Conservation (phyloP, 2,888 invertebrate genomes). For the Erpobdella octoculata region DNA sequence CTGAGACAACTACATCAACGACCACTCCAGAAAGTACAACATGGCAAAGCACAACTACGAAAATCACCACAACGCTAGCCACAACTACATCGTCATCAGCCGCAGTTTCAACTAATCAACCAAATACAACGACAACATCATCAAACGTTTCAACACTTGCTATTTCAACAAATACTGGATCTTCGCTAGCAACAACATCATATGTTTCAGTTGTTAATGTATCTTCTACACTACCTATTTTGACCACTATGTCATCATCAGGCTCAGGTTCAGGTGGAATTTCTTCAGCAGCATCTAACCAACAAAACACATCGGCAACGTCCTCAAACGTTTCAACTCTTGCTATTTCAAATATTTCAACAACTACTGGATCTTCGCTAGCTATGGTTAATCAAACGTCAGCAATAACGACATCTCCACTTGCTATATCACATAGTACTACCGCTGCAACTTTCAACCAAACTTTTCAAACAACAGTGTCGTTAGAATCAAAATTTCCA, state of each 20-base stretch:
- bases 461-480: not conserved
- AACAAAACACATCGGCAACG: too few relatives aligned
- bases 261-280: too few relatives aligned
- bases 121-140: not conserved
- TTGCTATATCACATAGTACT: too few relatives aligned
- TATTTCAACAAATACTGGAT: not conserved
- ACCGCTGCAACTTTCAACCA: not conserved
- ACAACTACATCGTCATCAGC: not conserved
- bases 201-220: too few relatives aligned
- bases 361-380: too few relatives aligned
- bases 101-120: not conserved
- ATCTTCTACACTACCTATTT: not conserved
- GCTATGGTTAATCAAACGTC: too few relatives aligned
- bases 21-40: not conserved
- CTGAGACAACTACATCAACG: not conserved
- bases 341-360: too few relatives aligned
- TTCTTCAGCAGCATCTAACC: too few relatives aligned
- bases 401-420: too few relatives aligned
- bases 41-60: not conserved
- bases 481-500: not conserved
- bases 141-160: not conserved
- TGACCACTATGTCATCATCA: not conserved
- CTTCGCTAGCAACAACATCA: not conserved
- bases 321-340: too few relatives aligned
- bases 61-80: not conserved